Conservation (phyloP, 2,888 invertebrate species). For the Tachina lurida region DNA sequence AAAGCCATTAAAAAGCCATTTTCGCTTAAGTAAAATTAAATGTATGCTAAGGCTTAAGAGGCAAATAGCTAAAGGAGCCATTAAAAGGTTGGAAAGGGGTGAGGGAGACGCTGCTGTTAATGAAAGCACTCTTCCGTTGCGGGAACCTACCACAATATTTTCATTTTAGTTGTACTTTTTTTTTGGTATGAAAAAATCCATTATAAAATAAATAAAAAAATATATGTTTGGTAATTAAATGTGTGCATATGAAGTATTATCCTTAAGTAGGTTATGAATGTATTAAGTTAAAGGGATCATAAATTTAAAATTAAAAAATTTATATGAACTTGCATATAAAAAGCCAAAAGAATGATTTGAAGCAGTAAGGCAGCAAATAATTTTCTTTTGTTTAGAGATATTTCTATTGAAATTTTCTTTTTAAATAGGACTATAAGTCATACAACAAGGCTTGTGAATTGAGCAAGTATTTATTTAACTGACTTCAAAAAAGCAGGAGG, state of each 20-base stretch:
- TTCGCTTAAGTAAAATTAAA: slow-evolving; percentile 54
- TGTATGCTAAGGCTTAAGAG: neutral
- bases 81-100: neutral
- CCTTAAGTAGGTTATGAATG: neutral
- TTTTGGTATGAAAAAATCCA: neutral
- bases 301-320: neutral
- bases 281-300: neutral
- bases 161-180: neutral
- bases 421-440: too few relatives aligned
- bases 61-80: neutral
- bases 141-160: slow-evolving; percentile 62
- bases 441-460: too few relatives aligned
- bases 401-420: too few relatives aligned
- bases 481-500: too few relatives aligned
- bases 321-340: too few relatives aligned
- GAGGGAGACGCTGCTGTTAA: neutral
- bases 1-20: slow-evolving; percentile 63
- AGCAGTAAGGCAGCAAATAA: too few relatives aligned
- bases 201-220: neutral
- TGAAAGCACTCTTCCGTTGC: neutral
- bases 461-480: too few relatives aligned
- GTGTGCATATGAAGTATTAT: neutral
- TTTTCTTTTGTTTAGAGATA: too few relatives aligned
- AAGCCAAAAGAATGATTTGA: too few relatives aligned
- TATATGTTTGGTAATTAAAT: neutral